phyloP scores from a whole-genome alignment of 2,113 vertebrate genomes.

The Alectura lathami region DNA sequence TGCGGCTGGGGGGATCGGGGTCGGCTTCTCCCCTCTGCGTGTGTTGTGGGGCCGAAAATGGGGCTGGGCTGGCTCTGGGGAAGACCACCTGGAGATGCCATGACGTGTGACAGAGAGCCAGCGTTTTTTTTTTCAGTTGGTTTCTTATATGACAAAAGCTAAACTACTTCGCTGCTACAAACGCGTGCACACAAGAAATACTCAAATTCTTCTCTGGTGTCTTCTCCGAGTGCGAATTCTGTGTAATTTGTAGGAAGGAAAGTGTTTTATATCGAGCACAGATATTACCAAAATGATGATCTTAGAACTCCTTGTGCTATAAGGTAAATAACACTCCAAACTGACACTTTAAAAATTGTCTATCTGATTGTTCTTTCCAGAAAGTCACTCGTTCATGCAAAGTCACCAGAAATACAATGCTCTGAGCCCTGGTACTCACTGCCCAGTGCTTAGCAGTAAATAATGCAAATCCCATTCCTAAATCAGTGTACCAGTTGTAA shows the following conservation, averaged over 20 bases:
- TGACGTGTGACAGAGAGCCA: no score
- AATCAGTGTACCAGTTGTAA: constrained; percentile 1
- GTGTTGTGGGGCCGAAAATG: not conserved
- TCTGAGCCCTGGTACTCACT: not conserved
- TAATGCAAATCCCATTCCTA: constrained; percentile 8
- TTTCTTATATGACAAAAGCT: not conserved
- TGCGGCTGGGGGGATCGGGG: not conserved
- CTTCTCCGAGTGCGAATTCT: not conserved
- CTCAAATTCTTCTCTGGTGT: not conserved
- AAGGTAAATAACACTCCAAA: not conserved
- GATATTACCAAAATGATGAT: not conserved
- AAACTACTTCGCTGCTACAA: not conserved
- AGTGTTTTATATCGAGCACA: not conserved
- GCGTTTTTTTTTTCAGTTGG: no score
- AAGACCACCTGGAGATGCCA: not conserved
- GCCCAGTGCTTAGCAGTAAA: not conserved
- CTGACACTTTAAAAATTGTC: not conserved
- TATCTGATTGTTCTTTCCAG: not conserved
- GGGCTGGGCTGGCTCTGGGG: not conserved
- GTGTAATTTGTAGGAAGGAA: not conserved
- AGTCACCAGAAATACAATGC: not conserved
- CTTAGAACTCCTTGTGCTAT: not conserved
- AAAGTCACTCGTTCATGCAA: not conserved
- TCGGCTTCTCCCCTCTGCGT: not conserved
- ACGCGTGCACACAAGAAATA: not conserved